Conservation (phyloP, 2,797 vertebrate genomes). For the Schizothorax lantsangensis region DNA sequence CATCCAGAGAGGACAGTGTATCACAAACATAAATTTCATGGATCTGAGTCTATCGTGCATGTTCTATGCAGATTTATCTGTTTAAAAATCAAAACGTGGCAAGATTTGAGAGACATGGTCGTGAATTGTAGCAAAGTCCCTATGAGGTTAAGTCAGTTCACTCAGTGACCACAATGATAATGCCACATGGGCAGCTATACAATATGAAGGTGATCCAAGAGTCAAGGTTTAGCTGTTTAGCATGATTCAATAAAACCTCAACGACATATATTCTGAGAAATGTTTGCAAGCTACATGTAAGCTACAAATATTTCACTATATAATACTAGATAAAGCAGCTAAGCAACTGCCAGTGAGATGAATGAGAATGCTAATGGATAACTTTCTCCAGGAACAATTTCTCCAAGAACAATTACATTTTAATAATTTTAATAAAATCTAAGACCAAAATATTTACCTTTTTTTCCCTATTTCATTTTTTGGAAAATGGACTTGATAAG, state of each 20-base stretch:
- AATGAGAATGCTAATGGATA: not conserved
- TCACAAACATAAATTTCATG: conserved; percentile 1
- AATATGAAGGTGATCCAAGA: not conserved
- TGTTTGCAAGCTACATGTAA: not conserved
- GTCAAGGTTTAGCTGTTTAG: not conserved
- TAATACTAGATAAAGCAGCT: not conserved
- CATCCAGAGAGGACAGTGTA: conserved; percentile 20
- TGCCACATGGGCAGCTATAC: too few species aligned
- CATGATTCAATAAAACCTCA: not conserved
- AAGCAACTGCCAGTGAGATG: not conserved
- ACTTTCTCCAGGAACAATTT: too few species aligned
- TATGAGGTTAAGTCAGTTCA: not conserved
- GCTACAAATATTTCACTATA: not conserved
- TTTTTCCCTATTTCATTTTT: too few species aligned
- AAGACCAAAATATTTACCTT: too few species aligned
- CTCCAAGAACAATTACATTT: not conserved
- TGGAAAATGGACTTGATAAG: too few species aligned
- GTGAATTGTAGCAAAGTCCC: not conserved
- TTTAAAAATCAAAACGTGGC: not conserved
- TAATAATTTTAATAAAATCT: too few species aligned
- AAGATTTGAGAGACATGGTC: not conserved
- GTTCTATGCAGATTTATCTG: not conserved
- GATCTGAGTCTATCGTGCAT: not conserved
- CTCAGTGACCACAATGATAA: not conserved
- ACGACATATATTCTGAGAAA: not conserved